These are phyloP conservation scores for Protonemura montana DNA, from an alignment of 2,888 invertebrate genomes.

Conservation along the genomic window DNA sequence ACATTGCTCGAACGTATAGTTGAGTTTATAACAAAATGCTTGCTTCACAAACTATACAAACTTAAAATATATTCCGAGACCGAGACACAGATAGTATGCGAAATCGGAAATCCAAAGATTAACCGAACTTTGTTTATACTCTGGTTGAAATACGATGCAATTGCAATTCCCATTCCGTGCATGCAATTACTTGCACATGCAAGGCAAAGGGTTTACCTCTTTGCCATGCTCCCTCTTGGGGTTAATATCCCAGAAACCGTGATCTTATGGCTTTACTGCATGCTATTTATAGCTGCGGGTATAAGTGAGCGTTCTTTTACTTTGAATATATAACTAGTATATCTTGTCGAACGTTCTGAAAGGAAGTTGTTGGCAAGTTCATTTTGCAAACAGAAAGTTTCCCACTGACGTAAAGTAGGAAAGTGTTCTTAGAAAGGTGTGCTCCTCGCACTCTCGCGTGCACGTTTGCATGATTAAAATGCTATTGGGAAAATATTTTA, in stretches of 20 bases:
- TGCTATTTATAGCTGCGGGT: neutral
- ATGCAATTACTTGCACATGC: constrained; percentile 1
- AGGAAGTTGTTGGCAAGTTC: neutral
- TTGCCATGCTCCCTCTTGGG: neutral
- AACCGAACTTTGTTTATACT: neutral
- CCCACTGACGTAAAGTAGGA: neutral
- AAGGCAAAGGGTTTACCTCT: neutral
- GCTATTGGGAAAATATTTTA: neutral
- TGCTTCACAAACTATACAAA: neutral
- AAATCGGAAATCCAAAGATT: constrained; percentile 18
- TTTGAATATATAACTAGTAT: neutral
- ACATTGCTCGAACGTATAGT: neutral
- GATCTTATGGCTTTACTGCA: neutral
- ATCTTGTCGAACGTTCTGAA: constrained; percentile 7
- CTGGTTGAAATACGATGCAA: constrained; percentile 2
- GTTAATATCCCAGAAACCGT: neutral
- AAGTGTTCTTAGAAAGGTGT: neutral
- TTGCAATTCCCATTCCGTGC: neutral
- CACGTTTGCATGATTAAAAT: neutral
- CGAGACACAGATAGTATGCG: neutral
- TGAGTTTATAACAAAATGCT: neutral
- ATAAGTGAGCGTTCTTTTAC: neutral
- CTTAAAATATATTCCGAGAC: neutral
- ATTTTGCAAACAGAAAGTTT: neutral
- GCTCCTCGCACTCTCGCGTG: neutral